These are phyloP conservation scores for Bovichtus variegatus DNA, from an alignment of 2,797 vertebrate species.

Conservation along the genomic window DNA sequence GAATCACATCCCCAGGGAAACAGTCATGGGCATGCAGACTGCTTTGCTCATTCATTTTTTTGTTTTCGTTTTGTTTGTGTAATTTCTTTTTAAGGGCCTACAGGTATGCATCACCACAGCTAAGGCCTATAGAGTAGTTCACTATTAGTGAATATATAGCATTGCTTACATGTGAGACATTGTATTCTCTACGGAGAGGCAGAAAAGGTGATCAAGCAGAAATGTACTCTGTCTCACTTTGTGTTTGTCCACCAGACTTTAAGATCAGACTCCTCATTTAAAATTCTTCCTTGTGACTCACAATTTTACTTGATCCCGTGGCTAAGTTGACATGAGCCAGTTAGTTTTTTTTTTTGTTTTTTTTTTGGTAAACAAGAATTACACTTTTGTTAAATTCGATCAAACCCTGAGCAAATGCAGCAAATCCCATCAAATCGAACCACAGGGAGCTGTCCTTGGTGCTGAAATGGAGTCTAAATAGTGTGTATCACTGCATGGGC, in stretches of 20 bases:
- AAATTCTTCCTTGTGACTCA: background rate
- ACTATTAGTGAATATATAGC: background rate
- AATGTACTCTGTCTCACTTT: background rate
- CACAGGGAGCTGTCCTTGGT: constrained; percentile 75
- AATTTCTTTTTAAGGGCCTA: background rate
- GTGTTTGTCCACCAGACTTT: constrained; percentile 6
- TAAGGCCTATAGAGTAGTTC: background rate
- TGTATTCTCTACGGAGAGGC: background rate
- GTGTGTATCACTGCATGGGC: background rate
- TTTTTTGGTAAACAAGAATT: constrained; percentile 11
- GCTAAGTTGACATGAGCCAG: background rate
- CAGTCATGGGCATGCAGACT: constrained; percentile 16
- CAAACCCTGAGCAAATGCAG: constrained; percentile 45
- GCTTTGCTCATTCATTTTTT: constrained; percentile 9
- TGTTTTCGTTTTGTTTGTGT: background rate
- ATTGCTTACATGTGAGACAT: background rate
- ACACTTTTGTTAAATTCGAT: constrained; percentile 41
- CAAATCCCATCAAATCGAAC: constrained; percentile 41
- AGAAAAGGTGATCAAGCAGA: background rate
- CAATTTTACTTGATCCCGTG: background rate
- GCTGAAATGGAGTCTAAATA: constrained; percentile 56
- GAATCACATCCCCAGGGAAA: constrained; percentile 46
- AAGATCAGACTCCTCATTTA: background rate
- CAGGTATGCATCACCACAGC: constrained; percentile 2
- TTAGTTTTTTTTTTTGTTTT: background rate